Conservation (phyloP, 2,888 invertebrate genomes). For the Phorcus lineatus region DNA sequence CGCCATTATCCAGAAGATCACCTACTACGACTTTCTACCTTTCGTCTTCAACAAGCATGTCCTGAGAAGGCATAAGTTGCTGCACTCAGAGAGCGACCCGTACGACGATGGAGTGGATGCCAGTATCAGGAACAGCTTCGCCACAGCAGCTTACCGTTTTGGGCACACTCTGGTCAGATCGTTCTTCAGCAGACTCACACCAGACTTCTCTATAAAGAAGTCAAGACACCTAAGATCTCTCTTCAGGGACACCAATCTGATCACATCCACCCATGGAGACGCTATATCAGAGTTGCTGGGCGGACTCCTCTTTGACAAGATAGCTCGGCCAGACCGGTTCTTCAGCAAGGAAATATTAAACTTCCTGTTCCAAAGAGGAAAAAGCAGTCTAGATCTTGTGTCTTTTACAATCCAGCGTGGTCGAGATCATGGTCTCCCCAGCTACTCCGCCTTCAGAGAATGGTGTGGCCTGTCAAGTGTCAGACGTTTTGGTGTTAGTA, state of each 20-base stretch:
- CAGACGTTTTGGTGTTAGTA: not conserved
- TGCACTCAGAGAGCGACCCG: not conserved
- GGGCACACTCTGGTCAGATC: not conserved
- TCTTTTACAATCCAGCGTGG: not conserved
- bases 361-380: not conserved
- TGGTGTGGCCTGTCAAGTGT: not conserved
- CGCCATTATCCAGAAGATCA: conserved; percentile 81
- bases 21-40: conserved; percentile 81
- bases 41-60: conserved; percentile 82
- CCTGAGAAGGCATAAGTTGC: not conserved
- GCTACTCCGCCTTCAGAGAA: not conserved
- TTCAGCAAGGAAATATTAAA: not conserved
- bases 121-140: not conserved
- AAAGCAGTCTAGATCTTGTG: not conserved
- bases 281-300: not conserved
- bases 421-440: not conserved
- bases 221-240: not conserved
- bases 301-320: not conserved
- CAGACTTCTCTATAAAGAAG: not conserved
- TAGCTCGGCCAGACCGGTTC: not conserved
- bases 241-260: not conserved
- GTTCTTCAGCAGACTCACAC: not conserved
- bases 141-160: not conserved
- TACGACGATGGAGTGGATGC: not conserved
- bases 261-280: not conserved